These are phyloP conservation scores for Paramuricea clavata DNA, from an alignment of 92 coral and sea anemone genomes.

Conservation along the genomic window DNA sequence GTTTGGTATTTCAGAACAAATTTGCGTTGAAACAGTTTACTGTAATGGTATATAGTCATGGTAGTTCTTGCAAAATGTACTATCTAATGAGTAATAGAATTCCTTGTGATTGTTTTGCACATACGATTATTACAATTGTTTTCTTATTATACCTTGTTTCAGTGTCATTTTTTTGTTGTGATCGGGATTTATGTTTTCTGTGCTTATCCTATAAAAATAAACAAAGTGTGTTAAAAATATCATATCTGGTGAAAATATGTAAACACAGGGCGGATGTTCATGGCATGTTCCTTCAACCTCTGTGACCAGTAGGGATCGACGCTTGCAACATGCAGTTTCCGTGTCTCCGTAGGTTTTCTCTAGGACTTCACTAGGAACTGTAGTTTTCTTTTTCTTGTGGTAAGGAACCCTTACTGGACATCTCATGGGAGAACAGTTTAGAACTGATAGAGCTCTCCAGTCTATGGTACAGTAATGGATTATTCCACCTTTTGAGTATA, in stretches of 20 bases:
- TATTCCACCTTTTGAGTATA: too few relatives aligned
- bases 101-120: background rate
- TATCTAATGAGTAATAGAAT: background rate
- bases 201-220: constrained; percentile 34
- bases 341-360: too few relatives aligned
- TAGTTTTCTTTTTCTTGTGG: too few relatives aligned
- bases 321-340: too few relatives aligned
- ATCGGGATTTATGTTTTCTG: constrained; percentile 25
- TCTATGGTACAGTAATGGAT: too few relatives aligned
- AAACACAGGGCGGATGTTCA: background rate
- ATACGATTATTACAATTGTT: background rate
- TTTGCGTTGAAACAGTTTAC: background rate
- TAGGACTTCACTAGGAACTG: too few relatives aligned
- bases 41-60: too few relatives aligned
- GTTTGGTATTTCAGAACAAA: background rate
- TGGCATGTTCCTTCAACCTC: background rate
- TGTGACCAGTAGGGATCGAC: background rate
- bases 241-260: background rate
- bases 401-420: too few relatives aligned
- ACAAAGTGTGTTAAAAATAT: background rate
- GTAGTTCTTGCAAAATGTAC: background rate
- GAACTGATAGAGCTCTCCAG: too few relatives aligned
- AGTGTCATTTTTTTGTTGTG: constrained; percentile 7
- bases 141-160: background rate
- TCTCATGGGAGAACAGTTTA: too few relatives aligned